A percentile compares a stretch with the other conserved stretches of the same genome.
Conservation (phyloP, 2,888 invertebrate genomes). For the Lordiphosa andalusiaca region DNA sequence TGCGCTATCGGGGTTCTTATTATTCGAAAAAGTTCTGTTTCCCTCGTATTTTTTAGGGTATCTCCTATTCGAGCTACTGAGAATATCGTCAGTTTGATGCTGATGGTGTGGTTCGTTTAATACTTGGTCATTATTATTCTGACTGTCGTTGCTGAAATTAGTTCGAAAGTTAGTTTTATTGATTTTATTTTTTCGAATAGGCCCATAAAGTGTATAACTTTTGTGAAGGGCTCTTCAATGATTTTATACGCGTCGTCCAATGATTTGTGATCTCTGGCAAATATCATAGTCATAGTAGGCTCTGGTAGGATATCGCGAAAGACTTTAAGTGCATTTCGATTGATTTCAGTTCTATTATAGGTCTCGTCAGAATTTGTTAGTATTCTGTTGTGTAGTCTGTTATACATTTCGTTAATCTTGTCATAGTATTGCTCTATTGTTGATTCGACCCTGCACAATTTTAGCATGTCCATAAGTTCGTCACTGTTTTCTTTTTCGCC, state of each 20-base stretch:
- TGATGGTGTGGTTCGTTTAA: conserved; percentile 2
- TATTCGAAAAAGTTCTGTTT: neutral
- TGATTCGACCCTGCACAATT: conserved; percentile 20
- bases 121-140: conserved; percentile 4
- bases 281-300: conserved; percentile 24
- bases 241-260: conserved; percentile 23
- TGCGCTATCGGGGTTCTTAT: neutral
- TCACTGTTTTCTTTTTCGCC: conserved; percentile 12
- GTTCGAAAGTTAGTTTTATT: conserved; percentile 12
- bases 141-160: conserved; percentile 15
- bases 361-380: conserved; percentile 2
- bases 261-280: conserved; percentile 15
- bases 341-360: conserved; percentile 1
- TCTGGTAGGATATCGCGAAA: conserved; percentile 16
- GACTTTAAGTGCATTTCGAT: conserved; percentile 6
- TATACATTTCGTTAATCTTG: conserved; percentile 18
- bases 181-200: conserved; percentile 8
- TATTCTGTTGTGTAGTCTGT: conserved; percentile 9
- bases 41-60: neutral
- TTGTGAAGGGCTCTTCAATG: conserved; percentile 21
- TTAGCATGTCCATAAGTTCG: conserved; percentile 6
- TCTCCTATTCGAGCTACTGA: neutral
- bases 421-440: conserved; percentile 20
- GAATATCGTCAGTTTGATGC: neutral
- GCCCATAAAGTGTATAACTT: conserved; percentile 13